phyloP scores from a whole-genome alignment of 1,140 invertebrate species.

The Papilio aristodemus region DNA sequence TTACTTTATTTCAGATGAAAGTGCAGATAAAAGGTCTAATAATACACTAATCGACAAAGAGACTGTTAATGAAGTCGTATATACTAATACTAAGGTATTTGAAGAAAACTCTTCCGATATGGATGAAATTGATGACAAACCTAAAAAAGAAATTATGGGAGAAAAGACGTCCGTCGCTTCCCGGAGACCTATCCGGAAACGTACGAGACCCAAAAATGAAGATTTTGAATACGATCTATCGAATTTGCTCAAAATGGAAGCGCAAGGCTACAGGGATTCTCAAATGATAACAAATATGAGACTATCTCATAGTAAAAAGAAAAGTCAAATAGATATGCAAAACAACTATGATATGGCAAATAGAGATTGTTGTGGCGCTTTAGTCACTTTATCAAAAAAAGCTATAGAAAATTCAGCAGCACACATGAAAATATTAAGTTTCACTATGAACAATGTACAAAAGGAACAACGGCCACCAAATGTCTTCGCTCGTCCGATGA shows the following conservation, averaged over 20 bases:
- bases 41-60: constrained; percentile 40
- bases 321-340: constrained; percentile 49
- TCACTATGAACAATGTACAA: constrained; percentile 44
- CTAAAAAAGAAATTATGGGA: constrained; percentile 45
- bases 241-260: constrained; percentile 80
- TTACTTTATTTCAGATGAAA: constrained; percentile 54
- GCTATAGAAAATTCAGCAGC: constrained; percentile 57
- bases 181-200: constrained; percentile 82
- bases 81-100: constrained; percentile 55
- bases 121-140: constrained; percentile 65
- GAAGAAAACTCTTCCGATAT: constrained; percentile 77
- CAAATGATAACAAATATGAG: constrained; percentile 48
- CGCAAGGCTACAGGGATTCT: constrained; percentile 69
- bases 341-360: constrained; percentile 56
- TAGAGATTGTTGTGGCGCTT: constrained; percentile 65
- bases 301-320: constrained; percentile 58
- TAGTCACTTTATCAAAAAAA: constrained; percentile 59
- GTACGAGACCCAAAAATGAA: constrained; percentile 83
- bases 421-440: constrained; percentile 65
- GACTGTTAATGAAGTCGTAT: constrained; percentile 46
- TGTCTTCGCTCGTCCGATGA: constrained; percentile 61
- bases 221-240: constrained; percentile 86
- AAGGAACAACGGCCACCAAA: constrained; percentile 51
- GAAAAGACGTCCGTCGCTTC: constrained; percentile 50
- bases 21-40: constrained; percentile 46